Percentiles rank a stretch among this genome's conserved stretches.
Conservation (phyloP, 2,113 vertebrate species). For the Tichodroma muraria region DNA sequence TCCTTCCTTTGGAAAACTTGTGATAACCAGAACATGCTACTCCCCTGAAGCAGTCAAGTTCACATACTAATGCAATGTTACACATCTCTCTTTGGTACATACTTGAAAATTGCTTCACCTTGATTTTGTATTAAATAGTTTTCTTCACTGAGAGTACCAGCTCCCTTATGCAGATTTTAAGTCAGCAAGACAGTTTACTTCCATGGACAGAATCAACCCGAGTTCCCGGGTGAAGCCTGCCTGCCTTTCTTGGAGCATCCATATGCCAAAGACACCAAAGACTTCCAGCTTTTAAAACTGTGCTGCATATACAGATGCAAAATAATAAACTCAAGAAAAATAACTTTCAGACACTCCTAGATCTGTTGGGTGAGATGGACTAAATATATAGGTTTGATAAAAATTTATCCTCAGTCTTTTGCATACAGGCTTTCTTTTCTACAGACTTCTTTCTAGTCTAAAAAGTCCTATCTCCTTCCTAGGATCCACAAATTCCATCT, state of each 20-base stretch:
- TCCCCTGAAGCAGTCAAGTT: background rate
- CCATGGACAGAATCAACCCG: background rate
- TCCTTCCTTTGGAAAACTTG: background rate
- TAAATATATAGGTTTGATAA: background rate
- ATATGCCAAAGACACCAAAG: background rate
- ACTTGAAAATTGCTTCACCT: background rate
- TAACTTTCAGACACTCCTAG: background rate
- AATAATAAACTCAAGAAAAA: background rate
- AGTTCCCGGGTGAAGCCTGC: background rate
- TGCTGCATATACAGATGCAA: background rate
- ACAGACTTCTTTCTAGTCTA: background rate
- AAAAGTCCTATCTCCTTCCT: background rate
- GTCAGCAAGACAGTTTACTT: background rate
- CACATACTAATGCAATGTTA: background rate
- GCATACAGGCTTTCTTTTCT: background rate
- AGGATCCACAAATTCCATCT: background rate
- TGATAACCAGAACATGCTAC: background rate
- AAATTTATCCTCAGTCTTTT: background rate
- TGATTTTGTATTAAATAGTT: background rate
- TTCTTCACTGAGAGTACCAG: background rate
- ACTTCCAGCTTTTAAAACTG: background rate
- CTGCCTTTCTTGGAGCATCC: background rate
- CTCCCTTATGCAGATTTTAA: background rate
- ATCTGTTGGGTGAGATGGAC: background rate
- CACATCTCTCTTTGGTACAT: background rate